Percentiles rank a stretch among this genome's conserved stretches.
Evolutionary conservation across 2,113 vertebrate species (phyloP).

Genomic region (Corythaixoides concolor): DNA sequence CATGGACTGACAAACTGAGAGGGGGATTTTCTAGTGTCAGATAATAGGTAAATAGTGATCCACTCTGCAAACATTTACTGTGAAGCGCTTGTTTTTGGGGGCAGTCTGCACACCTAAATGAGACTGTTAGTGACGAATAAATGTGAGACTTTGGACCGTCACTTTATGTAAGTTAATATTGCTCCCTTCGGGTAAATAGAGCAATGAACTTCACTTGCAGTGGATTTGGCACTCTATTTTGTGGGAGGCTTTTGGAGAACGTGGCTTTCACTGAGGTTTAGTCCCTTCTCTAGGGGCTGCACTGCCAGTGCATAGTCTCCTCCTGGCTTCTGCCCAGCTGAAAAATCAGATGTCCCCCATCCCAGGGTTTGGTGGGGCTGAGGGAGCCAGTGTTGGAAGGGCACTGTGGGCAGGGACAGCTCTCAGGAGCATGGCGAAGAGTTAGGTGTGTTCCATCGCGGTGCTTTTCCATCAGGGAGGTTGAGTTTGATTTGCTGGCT

Average conservation of each 20-base stretch:
- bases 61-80: not conserved
- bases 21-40: not conserved
- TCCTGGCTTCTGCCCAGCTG: not conserved
- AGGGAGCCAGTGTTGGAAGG: not conserved
- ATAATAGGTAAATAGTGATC: not conserved
- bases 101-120: not conserved
- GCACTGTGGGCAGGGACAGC: not conserved
- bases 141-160: not conserved
- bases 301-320: not conserved
- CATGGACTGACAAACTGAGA: not conserved
- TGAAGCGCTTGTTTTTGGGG: not conserved
- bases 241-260: not conserved
- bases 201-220: not conserved
- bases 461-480: not conserved
- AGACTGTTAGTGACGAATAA: not conserved
- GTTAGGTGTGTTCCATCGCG: not conserved
- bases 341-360: not conserved
- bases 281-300: not conserved
- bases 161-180: not conserved
- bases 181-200: not conserved
- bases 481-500: conserved; percentile 39
- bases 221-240: not conserved
- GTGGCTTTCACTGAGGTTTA: not conserved
- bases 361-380: not conserved
- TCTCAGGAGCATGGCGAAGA: rapidly evolving